Evolutionary conservation across 2,797 vertebrate genomes (phyloP), one percentile per base, ranked within the genome.

Genomic region (Tragopan temminckii): DNA sequence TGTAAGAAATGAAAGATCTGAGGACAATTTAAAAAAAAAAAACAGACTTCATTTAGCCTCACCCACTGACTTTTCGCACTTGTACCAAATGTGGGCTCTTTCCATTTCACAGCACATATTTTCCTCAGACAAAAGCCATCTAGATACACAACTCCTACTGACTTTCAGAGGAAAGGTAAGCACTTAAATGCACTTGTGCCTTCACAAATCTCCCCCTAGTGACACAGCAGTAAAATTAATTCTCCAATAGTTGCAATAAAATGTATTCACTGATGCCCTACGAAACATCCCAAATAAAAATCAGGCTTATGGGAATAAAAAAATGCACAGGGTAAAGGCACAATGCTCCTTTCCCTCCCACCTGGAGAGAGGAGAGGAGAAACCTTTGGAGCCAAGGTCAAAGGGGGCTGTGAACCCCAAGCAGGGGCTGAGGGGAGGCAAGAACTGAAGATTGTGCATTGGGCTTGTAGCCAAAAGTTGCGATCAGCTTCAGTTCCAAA

Each of bases 181-280:
- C 21, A 61, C 67, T 88, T 86, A 86, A 89, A 84, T 61, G 61
- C 18, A 81, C 72, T 87, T 81, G 67, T 74, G n/a, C 52, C 86
- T 91, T 85, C 48, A 89, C 78, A 90, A 95, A 93, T 78, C 90
- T 94, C 89, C 87, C 94, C 85, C 87, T 91, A 84, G 87, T 85
- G 88, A 90, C 88, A 82, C 9, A 67, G 85, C 17, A 88, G 45
- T 80, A 95, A 97, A 95, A 95, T 61, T 45, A 86, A 77, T 53
- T 31, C 77, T 84, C 70, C 64, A 79, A 86, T 61, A 78, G 35
- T 74, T 82, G 42, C 72, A 85, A 62, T 92, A 89, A 91, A 95
- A 88, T 43, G 21, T 25, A 23, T 87, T 78, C 81, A 62, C 64
- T 0, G 0, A 46, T 78, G 80, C 38, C 72, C 58, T 55, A 25